Percentiles rank a stretch among this genome's conserved stretches.
phyloP scores from a whole-genome alignment of 2,113 vertebrate species.

The Xiphophorus couchianus region DNA sequence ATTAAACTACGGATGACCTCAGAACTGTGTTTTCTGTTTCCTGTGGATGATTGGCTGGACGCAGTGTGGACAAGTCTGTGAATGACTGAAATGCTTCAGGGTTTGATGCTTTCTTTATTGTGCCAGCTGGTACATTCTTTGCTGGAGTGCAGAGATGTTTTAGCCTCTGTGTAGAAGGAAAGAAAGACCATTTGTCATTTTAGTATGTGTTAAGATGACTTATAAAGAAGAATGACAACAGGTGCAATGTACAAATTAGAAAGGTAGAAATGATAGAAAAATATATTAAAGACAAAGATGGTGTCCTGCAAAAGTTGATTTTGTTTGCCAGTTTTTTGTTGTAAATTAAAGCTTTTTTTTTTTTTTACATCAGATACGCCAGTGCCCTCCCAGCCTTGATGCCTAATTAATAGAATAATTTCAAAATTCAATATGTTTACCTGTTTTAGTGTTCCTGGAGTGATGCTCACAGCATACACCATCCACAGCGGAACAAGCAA shows the following conservation, averaged over 20 bases:
- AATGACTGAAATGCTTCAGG: slow-evolving; percentile 59
- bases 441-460: slow-evolving; percentile 77
- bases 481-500: slow-evolving; percentile 79
- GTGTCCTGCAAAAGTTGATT: no score
- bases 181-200: background rate
- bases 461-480: slow-evolving; percentile 67
- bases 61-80: slow-evolving; percentile 52
- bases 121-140: slow-evolving; percentile 56
- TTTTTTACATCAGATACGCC: background rate
- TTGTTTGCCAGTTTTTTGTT: background rate
- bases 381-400: background rate
- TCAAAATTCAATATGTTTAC: slow-evolving; percentile 47
- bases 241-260: background rate
- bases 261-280: background rate
- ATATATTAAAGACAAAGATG: background rate
- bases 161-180: slow-evolving; percentile 66
- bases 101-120: slow-evolving; percentile 31
- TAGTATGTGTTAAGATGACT: background rate
- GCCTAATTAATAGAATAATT: no score
- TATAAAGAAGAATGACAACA: background rate
- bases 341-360: no score
- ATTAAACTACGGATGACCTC: slow-evolving; percentile 16
- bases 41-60: slow-evolving; percentile 10
- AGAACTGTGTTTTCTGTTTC: background rate
- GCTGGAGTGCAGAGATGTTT: slow-evolving; percentile 71